Evolutionary conservation across 2,113 vertebrate species (phyloP).

Genomic region (Atractosteus spatula): DNA sequence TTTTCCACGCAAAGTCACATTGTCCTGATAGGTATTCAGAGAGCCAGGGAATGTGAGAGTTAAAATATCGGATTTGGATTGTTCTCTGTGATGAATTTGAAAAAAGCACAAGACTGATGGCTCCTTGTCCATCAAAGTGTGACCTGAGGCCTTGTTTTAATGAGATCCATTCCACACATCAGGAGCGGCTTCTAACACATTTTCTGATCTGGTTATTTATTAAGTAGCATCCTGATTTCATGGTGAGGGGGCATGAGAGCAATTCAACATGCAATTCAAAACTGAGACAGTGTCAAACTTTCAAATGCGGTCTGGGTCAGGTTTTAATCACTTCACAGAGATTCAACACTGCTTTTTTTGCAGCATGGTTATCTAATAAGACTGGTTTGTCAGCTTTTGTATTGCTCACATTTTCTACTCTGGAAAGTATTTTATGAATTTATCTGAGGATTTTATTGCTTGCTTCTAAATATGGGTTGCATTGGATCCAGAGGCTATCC

Average conservation of each 20-base stretch:
- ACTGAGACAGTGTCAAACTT: conserved; percentile 41
- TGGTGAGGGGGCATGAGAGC: conserved; percentile 20
- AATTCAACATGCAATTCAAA: conserved; percentile 12
- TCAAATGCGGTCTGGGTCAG: background rate
- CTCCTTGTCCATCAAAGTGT: conserved; percentile 68
- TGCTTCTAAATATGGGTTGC: too few species aligned
- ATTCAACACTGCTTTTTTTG: conserved; percentile 23
- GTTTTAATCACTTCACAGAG: conserved; percentile 26
- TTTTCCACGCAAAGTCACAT: too few species aligned
- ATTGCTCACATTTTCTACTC: too few species aligned
- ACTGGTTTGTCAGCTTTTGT: conserved; percentile 30
- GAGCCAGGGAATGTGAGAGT: conserved; percentile 17
- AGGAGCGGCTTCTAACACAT: conserved; percentile 56
- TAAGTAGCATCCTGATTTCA: conserved; percentile 2
- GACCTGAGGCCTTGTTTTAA: conserved; percentile 70
- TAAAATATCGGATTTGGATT: conserved; percentile 10
- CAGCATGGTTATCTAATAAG: conserved; percentile 32
- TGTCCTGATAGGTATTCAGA: too few species aligned
- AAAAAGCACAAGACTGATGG: conserved; percentile 62
- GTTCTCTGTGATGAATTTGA: conserved; percentile 47
- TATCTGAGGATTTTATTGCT: too few species aligned
- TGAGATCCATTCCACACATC: conserved; percentile 68
- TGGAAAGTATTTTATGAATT: too few species aligned
- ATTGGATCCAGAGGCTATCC: too few species aligned
- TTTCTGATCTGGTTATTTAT: conserved; percentile 6